These are phyloP conservation scores for Leuciscus idus DNA, from an alignment of 2,113 vertebrate genomes.

Conservation along the genomic window DNA sequence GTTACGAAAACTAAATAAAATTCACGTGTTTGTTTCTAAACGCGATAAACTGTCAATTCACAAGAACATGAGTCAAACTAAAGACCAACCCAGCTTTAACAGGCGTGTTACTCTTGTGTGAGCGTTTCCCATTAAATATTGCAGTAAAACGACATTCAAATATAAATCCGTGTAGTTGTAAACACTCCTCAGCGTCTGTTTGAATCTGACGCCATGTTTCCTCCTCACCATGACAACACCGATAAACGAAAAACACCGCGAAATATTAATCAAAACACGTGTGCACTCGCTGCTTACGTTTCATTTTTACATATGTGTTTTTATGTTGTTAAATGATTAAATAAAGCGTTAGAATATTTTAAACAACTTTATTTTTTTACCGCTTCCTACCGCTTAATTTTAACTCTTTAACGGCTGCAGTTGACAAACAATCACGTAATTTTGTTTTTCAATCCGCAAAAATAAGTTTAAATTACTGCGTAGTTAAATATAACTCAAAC, in stretches of 20 bases:
- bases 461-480: background rate
- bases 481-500: background rate
- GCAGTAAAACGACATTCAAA: background rate
- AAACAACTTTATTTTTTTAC: background rate
- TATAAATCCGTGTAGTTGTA: background rate
- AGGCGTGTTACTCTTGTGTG: background rate
- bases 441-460: background rate
- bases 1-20: background rate
- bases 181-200: constrained; percentile 42
- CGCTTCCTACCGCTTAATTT: background rate
- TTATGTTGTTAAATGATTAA: background rate
- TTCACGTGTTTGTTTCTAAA: background rate
- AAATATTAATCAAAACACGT: background rate
- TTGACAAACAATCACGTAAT: background rate
- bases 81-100: background rate
- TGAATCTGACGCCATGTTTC: constrained; percentile 77
- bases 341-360: background rate
- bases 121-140: background rate
- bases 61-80: background rate
- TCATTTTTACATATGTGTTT: background rate
- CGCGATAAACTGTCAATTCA: background rate
- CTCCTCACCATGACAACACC: constrained; percentile 32
- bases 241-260: background rate
- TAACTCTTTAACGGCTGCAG: constrained; percentile 8
- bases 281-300: background rate